A percentile compares a stretch with the other conserved stretches of the same genome.
phyloP scores from a whole-genome alignment of 92 coral and sea anemone species.

The Parazoanthus swiftii region DNA sequence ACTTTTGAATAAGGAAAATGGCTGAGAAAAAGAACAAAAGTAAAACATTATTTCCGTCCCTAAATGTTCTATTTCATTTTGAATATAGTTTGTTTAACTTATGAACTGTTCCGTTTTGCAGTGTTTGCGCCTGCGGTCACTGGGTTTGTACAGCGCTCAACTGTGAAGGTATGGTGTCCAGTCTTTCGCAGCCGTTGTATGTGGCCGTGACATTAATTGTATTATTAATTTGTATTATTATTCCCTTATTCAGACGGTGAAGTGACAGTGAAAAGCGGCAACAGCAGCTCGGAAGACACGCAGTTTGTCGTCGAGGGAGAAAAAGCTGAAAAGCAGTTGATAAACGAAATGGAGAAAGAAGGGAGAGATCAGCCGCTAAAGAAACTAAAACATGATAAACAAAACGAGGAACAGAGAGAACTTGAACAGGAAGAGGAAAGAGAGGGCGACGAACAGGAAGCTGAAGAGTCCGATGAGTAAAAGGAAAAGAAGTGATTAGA shows the following conservation, averaged over 20 bases:
- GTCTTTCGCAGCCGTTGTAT: not conserved
- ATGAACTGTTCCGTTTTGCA: conserved; percentile 14
- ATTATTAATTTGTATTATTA: no score
- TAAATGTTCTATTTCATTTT: not conserved
- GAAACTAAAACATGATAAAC: not conserved
- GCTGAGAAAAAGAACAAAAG: not conserved
- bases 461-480: not conserved
- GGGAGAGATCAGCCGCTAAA: not conserved
- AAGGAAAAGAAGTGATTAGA: not conserved
- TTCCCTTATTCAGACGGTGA: conserved; percentile 33
- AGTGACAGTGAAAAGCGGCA: conserved; percentile 27
- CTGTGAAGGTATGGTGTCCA: conserved; percentile 59
- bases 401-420: not conserved
- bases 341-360: conserved; percentile 36
- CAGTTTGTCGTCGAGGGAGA: conserved; percentile 71
- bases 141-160: conserved; percentile 89
- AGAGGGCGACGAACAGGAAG: not conserved
- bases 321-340: conserved; percentile 66
- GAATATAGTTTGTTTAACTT: not conserved
- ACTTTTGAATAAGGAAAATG: not conserved
- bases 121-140: conserved; percentile 82
- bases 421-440: not conserved
- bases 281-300: conserved; percentile 9
- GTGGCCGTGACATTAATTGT: no score
- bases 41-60: not conserved